Percentiles rank a stretch among this genome's conserved stretches.
These are phyloP conservation scores for Drosophila helvetica DNA, from an alignment of 2,888 invertebrate species.

Conservation along the genomic window DNA sequence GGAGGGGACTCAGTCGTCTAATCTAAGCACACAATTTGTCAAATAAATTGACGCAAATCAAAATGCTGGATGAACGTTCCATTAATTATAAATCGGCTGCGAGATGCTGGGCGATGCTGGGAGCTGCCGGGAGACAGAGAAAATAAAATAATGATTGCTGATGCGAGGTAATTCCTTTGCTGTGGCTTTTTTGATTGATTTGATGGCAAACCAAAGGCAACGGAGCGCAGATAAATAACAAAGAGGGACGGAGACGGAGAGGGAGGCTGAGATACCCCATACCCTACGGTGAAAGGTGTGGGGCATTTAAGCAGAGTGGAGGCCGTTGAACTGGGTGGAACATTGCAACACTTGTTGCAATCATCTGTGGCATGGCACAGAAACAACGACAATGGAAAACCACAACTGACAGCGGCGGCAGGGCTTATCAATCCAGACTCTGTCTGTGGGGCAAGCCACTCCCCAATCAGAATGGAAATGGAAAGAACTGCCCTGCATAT, in stretches of 20 bases:
- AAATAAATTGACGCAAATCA: constrained; percentile 62
- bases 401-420: constrained; percentile 12
- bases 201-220: constrained; percentile 10
- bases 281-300: constrained; percentile 30
- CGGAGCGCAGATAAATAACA: constrained; percentile 10
- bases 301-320: constrained; percentile 6
- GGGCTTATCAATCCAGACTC: constrained; percentile 51
- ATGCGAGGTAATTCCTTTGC: constrained; percentile 37
- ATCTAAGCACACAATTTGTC: constrained; percentile 40
- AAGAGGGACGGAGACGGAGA: not conserved
- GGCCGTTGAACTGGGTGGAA: constrained; percentile 37
- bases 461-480: constrained; percentile 5
- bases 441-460: constrained; percentile 5
- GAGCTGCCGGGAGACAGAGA: constrained; percentile 16
- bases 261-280: not conserved
- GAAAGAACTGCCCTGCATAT: not conserved
- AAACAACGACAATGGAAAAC: constrained; percentile 21
- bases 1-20: not conserved
- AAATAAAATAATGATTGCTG: not conserved
- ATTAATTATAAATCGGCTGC: constrained; percentile 53
- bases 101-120: constrained; percentile 1
- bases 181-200: constrained; percentile 54
- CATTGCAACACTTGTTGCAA: constrained; percentile 35
- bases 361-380: constrained; percentile 12
- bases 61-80: constrained; percentile 33